These are phyloP conservation scores for Malurus splendens DNA, from an alignment of 2,797 vertebrate species.

Conservation along the genomic window DNA sequence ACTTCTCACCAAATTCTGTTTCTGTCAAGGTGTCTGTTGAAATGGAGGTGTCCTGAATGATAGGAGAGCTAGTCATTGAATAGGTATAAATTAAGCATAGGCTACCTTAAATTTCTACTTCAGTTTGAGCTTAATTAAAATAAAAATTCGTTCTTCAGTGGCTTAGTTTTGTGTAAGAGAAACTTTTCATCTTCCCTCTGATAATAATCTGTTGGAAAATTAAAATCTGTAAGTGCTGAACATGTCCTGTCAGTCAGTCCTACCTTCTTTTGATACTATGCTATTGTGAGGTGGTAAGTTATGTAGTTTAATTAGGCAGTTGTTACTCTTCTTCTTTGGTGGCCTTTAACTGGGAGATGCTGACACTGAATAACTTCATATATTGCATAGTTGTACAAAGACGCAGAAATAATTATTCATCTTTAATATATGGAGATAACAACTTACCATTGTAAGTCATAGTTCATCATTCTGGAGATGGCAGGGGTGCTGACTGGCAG, in stretches of 20 bases:
- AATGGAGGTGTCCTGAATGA: neutral
- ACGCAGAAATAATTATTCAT: neutral
- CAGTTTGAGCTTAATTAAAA: neutral
- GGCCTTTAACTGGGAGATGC: neutral
- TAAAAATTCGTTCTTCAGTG: neutral
- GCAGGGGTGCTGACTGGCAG: neutral
- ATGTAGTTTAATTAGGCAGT: neutral
- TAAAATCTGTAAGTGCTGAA: neutral
- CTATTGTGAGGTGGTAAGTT: neutral
- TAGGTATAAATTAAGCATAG: neutral
- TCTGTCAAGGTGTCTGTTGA: neutral
- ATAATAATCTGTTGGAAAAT: neutral
- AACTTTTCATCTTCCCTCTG: neutral
- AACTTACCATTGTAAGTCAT: neutral
- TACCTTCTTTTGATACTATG: neutral
- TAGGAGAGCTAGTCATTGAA: neutral
- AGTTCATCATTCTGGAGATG: neutral
- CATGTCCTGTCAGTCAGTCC: neutral
- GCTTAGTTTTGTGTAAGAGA: neutral
- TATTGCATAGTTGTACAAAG: neutral
- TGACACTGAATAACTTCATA: neutral
- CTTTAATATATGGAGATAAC: neutral
- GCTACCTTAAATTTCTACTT: neutral
- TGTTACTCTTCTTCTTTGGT: neutral
- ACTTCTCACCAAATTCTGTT: neutral